phyloP scores from a whole-genome alignment of 2,888 invertebrate species.

The Orthosia gothica region DNA sequence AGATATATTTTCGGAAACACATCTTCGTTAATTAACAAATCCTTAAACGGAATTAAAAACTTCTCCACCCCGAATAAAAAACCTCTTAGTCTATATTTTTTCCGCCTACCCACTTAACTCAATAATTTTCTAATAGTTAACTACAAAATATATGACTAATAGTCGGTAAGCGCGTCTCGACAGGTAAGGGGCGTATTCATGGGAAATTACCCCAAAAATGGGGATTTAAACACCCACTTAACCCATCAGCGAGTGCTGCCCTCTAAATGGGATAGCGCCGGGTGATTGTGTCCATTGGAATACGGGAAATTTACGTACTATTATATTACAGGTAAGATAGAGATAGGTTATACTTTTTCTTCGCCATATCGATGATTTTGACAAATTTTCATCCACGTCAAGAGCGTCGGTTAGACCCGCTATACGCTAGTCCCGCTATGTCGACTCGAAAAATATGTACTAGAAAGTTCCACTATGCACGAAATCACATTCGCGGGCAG shows the following conservation, averaged over 20 bases:
- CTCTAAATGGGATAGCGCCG: conserved; percentile 80
- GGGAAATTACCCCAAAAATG: conserved; percentile 77
- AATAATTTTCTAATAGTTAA: conserved; percentile 63
- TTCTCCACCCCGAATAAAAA: conserved; percentile 17
- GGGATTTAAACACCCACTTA: conserved; percentile 80
- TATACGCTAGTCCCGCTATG: too few relatives aligned
- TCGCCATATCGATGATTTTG: too few relatives aligned
- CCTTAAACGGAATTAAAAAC: conserved; percentile 4
- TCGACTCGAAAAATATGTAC: too few relatives aligned
- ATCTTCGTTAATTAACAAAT: conserved; percentile 16
- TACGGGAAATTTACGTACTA: conserved; percentile 2
- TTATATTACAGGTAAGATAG: not conserved
- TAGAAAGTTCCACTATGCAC: too few relatives aligned
- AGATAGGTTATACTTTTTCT: too few relatives aligned
- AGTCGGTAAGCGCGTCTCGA: conserved; percentile 58
- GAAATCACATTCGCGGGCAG: too few relatives aligned
- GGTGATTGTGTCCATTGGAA: conserved; percentile 75
- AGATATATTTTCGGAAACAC: too few relatives aligned
- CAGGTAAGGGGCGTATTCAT: conserved; percentile 72
- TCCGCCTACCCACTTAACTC: conserved; percentile 43
- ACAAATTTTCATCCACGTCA: too few relatives aligned
- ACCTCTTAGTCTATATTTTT: conserved; percentile 21
- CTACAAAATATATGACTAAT: conserved; percentile 64
- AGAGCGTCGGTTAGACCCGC: too few relatives aligned
- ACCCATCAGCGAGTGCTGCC: conserved; percentile 76